phyloP scores from a whole-genome alignment of 2,113 vertebrate species.

The Eptesicus fuscus region DNA sequence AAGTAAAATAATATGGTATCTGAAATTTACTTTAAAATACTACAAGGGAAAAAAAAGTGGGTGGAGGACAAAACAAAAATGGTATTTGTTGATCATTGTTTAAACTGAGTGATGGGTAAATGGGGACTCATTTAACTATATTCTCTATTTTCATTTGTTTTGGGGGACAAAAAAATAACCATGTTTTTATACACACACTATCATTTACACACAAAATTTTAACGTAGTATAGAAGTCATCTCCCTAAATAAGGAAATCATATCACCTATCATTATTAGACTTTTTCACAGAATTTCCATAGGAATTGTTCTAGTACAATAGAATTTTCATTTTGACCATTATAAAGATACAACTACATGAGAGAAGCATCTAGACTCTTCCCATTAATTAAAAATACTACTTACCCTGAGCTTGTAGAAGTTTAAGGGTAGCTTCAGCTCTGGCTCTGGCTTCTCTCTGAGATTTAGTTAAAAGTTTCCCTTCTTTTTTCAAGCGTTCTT shows the following conservation, averaged over 20 bases:
- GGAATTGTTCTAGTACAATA: background rate
- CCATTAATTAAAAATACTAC: slow-evolving; percentile 18
- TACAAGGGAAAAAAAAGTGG: background rate
- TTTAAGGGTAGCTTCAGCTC: slow-evolving; percentile 92
- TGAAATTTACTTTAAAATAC: background rate
- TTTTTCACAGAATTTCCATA: slow-evolving; percentile 11
- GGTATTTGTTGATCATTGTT: background rate
- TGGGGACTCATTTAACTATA: background rate
- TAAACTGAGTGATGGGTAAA: background rate
- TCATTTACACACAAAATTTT: background rate
- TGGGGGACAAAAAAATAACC: too few species aligned
- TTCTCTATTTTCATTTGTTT: background rate
- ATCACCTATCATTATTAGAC: background rate
- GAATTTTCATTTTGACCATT: background rate
- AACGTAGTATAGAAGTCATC: background rate
- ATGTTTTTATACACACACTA: background rate
- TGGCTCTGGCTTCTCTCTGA: slow-evolving; percentile 92
- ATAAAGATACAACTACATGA: background rate
- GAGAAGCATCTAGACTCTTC: background rate
- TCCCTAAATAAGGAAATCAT: background rate
- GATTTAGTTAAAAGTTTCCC: slow-evolving; percentile 95
- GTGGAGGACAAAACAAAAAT: background rate
- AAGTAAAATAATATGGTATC: background rate
- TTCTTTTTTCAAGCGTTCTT: slow-evolving; percentile 97
- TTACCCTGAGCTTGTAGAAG: slow-evolving; percentile 95